Evolutionary conservation across 2,888 invertebrate species (phyloP).

Genomic region (Ophion costatus): DNA sequence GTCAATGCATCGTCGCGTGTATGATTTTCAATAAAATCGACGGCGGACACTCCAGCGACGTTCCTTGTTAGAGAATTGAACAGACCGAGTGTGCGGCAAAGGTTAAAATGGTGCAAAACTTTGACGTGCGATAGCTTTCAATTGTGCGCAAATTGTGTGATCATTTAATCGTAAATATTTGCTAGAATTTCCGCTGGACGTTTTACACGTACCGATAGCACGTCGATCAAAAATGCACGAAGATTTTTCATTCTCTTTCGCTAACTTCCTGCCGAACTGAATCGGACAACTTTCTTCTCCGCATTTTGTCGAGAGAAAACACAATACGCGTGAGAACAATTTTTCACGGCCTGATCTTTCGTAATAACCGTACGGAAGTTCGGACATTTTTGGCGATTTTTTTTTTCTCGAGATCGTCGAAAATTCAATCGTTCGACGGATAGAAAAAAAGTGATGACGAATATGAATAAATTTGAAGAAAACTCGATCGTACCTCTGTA

Average conservation of each 20-base stretch:
- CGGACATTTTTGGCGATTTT: too few species aligned
- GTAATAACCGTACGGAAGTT: background rate
- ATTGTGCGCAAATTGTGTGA: background rate
- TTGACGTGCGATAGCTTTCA: background rate
- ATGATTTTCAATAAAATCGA: too few species aligned
- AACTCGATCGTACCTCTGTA: too few species aligned
- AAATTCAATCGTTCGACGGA: background rate
- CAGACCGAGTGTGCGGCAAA: slow-evolving; percentile 1
- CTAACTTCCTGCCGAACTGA: background rate
- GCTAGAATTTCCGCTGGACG: background rate
- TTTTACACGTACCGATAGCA: background rate
- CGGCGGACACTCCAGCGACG: too few species aligned
- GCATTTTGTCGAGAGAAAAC: background rate
- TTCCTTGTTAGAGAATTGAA: background rate
- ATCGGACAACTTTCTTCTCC: background rate
- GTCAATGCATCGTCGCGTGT: too few species aligned
- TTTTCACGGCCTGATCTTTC: background rate
- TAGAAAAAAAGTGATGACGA: background rate
- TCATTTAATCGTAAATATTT: background rate
- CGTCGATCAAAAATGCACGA: background rate
- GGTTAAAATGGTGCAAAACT: background rate
- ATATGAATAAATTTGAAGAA: background rate
- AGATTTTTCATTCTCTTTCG: background rate
- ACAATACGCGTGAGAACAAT: background rate
- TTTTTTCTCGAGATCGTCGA: too few species aligned